A percentile compares a stretch with the other conserved stretches of the same genome.
Evolutionary conservation across 1,140 invertebrate species (phyloP).

Genomic region (Scaptodrosophila lebanonensis): DNA sequence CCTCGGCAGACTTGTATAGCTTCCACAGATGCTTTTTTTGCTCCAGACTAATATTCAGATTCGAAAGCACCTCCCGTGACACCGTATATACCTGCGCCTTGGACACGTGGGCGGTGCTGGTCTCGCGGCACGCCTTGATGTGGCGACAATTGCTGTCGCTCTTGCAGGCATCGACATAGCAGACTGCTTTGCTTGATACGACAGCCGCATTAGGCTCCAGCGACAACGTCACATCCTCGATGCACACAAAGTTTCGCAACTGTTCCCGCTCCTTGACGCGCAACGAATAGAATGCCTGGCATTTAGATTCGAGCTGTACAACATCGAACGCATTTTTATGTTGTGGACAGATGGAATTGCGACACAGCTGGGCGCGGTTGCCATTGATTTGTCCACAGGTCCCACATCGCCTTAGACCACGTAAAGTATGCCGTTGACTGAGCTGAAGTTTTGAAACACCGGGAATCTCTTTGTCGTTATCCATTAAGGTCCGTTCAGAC

Average conservation of each 20-base stretch:
- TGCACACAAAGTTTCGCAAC: slow-evolving; percentile 58
- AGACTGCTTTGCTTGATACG: slow-evolving; percentile 60
- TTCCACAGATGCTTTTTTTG: slow-evolving; percentile 67
- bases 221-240: slow-evolving; percentile 49
- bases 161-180: slow-evolving; percentile 57
- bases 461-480: too few species aligned
- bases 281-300: slow-evolving; percentile 52
- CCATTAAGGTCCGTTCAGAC: too few species aligned
- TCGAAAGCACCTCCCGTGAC: slow-evolving; percentile 61
- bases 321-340: slow-evolving; percentile 52
- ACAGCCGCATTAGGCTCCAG: slow-evolving; percentile 49
- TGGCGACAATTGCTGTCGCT: slow-evolving; percentile 42
- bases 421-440: slow-evolving; percentile 14
- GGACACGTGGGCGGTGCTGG: slow-evolving; percentile 20
- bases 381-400: slow-evolving; percentile 63
- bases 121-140: slow-evolving; percentile 53
- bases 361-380: slow-evolving; percentile 50
- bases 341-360: slow-evolving; percentile 52
- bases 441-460: background rate
- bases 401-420: slow-evolving; percentile 56
- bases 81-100: slow-evolving; percentile 48
- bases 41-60: slow-evolving; percentile 56
- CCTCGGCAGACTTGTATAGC: slow-evolving; percentile 44
- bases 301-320: slow-evolving; percentile 43
- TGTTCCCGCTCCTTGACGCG: slow-evolving; percentile 47